Conservation (phyloP, 2,888 invertebrate species). For the Psylliodes chrysocephalus region DNA sequence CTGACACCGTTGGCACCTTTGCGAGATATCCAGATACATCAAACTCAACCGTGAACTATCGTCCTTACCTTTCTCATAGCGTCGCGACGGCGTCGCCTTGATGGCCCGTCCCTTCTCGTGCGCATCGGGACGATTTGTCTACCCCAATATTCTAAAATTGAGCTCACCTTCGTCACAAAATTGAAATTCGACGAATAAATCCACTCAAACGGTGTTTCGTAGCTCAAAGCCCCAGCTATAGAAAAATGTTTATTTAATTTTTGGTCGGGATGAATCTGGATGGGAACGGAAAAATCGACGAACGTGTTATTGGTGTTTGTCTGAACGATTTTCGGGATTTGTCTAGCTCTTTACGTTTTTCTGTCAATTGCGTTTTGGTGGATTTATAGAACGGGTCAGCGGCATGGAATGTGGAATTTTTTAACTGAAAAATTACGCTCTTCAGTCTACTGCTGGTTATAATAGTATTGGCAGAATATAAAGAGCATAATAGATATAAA, state of each 20-base stretch:
- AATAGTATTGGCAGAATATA: too few relatives aligned
- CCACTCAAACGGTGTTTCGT: slow-evolving; percentile 13
- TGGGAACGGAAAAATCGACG: not conserved
- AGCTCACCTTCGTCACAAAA: slow-evolving; percentile 9
- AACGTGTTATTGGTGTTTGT: slow-evolving; percentile 16
- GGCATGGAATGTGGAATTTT: too few relatives aligned
- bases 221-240: slow-evolving; percentile 4
- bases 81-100: too few relatives aligned
- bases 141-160: not conserved
- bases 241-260: slow-evolving; percentile 19
- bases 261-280: slow-evolving; percentile 1
- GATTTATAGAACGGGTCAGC: too few relatives aligned
- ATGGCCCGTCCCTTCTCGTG: not conserved
- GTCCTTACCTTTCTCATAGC: not conserved
- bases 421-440: too few relatives aligned
- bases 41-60: not conserved
- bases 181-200: slow-evolving; percentile 17
- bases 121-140: slow-evolving; percentile 4
- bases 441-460: too few relatives aligned
- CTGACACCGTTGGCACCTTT: not conserved
- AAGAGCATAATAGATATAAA: too few relatives aligned
- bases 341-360: not conserved
- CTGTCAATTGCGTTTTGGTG: not conserved
- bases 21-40: not conserved
- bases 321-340: not conserved